Conservation (phyloP, 2,797 vertebrate species). For the Platalea minor region DNA sequence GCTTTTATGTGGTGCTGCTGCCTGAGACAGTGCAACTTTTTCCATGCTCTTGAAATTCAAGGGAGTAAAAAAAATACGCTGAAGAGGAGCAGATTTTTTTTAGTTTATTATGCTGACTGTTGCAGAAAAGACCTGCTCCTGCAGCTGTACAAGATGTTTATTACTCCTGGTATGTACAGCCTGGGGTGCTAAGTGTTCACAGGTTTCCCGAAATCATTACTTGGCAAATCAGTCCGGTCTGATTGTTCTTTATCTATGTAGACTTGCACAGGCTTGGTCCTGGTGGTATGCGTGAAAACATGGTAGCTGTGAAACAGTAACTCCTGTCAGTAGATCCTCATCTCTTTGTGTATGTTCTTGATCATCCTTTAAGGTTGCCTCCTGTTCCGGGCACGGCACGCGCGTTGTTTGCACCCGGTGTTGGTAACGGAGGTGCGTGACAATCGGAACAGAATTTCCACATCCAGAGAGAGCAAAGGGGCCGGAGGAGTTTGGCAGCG, state of each 20-base stretch:
- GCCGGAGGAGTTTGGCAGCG: not conserved
- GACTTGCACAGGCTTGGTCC: not conserved
- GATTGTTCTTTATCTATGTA: not conserved
- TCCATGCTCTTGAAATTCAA: not conserved
- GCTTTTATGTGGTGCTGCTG: not conserved
- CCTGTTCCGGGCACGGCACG: not conserved
- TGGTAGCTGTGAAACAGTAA: not conserved
- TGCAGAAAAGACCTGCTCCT: not conserved
- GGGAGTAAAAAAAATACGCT: not conserved
- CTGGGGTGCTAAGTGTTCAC: not conserved
- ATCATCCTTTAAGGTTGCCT: not conserved
- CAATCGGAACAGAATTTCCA: not conserved
- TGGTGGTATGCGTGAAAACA: not conserved
- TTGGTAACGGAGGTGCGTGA: accelerated
- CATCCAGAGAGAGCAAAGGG: not conserved
- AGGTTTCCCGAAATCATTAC: not conserved
- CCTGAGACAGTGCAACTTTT: not conserved
- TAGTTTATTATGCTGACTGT: not conserved
- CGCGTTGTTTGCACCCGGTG: not conserved
- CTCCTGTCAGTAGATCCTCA: not conserved
- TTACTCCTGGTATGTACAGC: not conserved
- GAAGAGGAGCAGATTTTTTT: not conserved
- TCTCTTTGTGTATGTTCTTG: not conserved
- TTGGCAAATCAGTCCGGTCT: not conserved
- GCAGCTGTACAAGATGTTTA: not conserved